These are phyloP conservation scores for Galaxea fascicularis DNA, from an alignment of 92 coral and sea anemone genomes.

Conservation along the genomic window DNA sequence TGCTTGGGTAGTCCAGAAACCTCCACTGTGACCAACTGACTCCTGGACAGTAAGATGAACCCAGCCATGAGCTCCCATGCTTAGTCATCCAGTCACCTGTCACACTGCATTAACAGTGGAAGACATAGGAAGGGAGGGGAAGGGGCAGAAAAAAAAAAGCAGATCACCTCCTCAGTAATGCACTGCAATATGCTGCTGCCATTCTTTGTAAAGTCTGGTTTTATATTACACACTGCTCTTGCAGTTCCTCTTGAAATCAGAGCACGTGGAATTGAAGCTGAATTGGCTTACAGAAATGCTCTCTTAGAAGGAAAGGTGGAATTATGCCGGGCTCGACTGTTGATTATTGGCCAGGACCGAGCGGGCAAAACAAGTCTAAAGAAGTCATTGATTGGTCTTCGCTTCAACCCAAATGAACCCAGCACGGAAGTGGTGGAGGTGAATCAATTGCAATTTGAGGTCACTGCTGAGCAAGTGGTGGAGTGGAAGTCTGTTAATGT, in stretches of 20 bases:
- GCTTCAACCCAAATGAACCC: slow-evolving; percentile 48
- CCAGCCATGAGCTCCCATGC: too few species aligned
- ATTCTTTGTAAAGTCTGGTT: too few species aligned
- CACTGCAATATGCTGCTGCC: too few species aligned
- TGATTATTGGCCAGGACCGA: slow-evolving; percentile 75
- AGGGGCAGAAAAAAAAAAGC: too few species aligned
- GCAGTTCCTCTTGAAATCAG: slow-evolving; percentile 73
- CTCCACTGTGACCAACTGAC: too few species aligned
- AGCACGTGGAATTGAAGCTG: slow-evolving; percentile 73
- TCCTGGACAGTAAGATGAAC: too few species aligned
- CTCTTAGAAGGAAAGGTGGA: slow-evolving; percentile 63
- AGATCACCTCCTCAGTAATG: too few species aligned
- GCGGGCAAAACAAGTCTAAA: slow-evolving; percentile 79
- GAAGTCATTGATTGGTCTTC: slow-evolving; percentile 64
- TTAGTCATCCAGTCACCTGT: too few species aligned
- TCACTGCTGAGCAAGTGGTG: slow-evolving; percentile 48
- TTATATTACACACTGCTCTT: slow-evolving; percentile 6
- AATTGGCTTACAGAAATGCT: slow-evolving; percentile 55
- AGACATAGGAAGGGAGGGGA: too few species aligned
- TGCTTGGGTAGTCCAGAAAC: too few species aligned
- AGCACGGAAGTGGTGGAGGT: slow-evolving; percentile 65
- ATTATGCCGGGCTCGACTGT: slow-evolving; percentile 61
- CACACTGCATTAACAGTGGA: too few species aligned
- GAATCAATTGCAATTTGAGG: slow-evolving; percentile 53
- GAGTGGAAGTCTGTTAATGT: slow-evolving; percentile 46